Percentiles rank a stretch among this genome's conserved stretches.
These are phyloP conservation scores for Chrysotoxum bicinctum DNA, from an alignment of 2,888 invertebrate species.

Conservation along the genomic window DNA sequence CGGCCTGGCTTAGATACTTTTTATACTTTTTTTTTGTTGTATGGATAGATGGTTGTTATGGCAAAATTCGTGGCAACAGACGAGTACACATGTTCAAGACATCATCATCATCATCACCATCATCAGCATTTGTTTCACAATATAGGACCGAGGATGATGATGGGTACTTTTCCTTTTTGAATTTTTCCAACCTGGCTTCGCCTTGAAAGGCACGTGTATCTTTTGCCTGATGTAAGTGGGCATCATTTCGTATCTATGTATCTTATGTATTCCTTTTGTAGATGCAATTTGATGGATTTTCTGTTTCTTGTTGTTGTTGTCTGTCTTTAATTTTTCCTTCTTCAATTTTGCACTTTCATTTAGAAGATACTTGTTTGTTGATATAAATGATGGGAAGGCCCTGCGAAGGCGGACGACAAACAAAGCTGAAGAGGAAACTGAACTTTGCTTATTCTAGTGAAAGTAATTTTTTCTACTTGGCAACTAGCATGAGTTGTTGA, in stretches of 20 bases:
- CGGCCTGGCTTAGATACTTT: conserved; percentile 5
- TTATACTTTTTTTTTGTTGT: neutral
- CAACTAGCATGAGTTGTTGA: neutral
- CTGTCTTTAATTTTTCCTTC: neutral
- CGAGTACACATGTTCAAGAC: conserved; percentile 43
- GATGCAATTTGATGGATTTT: conserved; percentile 53
- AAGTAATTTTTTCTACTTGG: conserved; percentile 32
- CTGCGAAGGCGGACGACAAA: neutral
- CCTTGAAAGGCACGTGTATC: conserved; percentile 53
- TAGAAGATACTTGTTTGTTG: conserved; percentile 46
- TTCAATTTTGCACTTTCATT: conserved; percentile 47
- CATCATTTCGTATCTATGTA: neutral
- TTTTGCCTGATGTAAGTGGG: conserved; percentile 34
- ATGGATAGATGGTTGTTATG: conserved; percentile 13
- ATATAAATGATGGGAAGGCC: conserved; percentile 10
- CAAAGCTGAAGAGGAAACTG: neutral
- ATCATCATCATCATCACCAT: conserved; percentile 49
- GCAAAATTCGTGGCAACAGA: conserved; percentile 27
- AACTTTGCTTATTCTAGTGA: conserved; percentile 54
- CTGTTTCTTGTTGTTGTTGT: neutral
- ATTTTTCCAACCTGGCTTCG: conserved; percentile 33
- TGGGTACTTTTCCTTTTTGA: conserved; percentile 61
- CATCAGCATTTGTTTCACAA: conserved; percentile 52
- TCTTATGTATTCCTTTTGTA: conserved; percentile 27
- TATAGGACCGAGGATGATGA: conserved; percentile 13